These are phyloP conservation scores for Ptychadena robeensis DNA, from an alignment of 2,797 vertebrate species.

Conservation along the genomic window DNA sequence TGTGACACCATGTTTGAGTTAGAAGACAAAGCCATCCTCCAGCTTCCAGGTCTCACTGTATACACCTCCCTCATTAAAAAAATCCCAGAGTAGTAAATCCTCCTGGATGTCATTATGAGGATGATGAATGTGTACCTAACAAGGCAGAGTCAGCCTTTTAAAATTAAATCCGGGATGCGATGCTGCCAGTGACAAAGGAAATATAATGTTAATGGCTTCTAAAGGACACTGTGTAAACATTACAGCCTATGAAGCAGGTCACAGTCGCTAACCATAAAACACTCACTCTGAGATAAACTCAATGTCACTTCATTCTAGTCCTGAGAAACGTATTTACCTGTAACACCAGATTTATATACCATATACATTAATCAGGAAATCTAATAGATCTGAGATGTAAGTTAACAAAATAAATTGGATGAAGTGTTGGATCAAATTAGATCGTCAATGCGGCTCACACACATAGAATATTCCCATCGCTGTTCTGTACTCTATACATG, in stretches of 20 bases:
- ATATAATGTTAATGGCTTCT: constrained; percentile 12
- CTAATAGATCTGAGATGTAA: no score
- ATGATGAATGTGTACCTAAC: constrained; percentile 5
- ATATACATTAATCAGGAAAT: no score
- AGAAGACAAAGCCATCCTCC: not conserved
- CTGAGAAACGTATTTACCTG: no score
- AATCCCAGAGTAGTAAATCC: not conserved
- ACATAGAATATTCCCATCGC: no score
- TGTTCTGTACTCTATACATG: no score
- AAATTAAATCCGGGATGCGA: not conserved
- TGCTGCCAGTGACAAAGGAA: not conserved
- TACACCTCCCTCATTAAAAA: not conserved
- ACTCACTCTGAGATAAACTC: not conserved
- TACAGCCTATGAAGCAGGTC: not conserved
- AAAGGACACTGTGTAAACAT: constrained; percentile 1
- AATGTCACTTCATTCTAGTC: not conserved
- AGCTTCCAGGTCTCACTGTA: not conserved
- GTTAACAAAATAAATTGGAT: no score
- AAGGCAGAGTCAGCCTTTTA: not conserved
- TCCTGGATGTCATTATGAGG: constrained; percentile 1
- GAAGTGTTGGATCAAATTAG: no score
- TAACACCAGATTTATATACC: no score
- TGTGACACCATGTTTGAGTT: no score
- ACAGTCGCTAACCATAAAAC: not conserved
- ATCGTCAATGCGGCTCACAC: no score